Evolutionary conservation across 2,888 invertebrate species (phyloP), one percentile per base, ranked within the genome.

Genomic region (Cryptosula pallasiana): DNA sequence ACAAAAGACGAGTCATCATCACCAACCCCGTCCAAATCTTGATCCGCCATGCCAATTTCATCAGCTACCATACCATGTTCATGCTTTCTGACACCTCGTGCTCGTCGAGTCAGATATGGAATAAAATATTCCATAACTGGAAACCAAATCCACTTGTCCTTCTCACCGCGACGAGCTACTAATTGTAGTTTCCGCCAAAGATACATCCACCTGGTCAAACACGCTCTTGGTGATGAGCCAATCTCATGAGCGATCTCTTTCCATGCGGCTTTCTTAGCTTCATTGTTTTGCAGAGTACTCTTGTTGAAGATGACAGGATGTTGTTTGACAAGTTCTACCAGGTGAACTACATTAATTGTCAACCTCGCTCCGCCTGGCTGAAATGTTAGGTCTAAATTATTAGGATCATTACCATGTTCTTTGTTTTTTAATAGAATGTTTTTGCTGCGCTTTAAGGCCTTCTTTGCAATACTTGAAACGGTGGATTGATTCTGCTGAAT

Each of bases 321-420:
- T n/a, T 63, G 63, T 63, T 63, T 63, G 29, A 63, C 63, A 27
- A 63, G 27, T 9, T 63, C 63, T 32, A 63, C 27, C 63, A 63
- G n/a, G 9, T 63, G 27, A 25, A 27, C 9, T 29, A 63, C 27
- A 32, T 63, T 32, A 63, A 63, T 45, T 20, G 5, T 45, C 20
- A 45, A 13, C 5, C 45, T 45, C 45, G 45, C 45, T 13, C 45
- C 20, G n/a, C 32, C 32, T 29, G 63, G 27, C 57, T 57, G n/a
- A 57, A 16, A 16, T 5, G 25, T 25, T 13, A 9, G 5, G 27
- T 27, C 27, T 3, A 63, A 3, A 27, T 29, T 34, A 29, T 20
- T 32, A 29, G 29, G 9, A 25, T 9, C 9, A n/a, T n/a, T n/a
- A 29, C 13, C 25, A 63, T 20, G 3, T 32, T 63, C 63, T 32